A percentile compares a stretch with the other conserved stretches of the same genome.
Evolutionary conservation across 53 echinoderm and acorn worm genomes (phyloP).

Genomic region (Arbacia lixula): DNA sequence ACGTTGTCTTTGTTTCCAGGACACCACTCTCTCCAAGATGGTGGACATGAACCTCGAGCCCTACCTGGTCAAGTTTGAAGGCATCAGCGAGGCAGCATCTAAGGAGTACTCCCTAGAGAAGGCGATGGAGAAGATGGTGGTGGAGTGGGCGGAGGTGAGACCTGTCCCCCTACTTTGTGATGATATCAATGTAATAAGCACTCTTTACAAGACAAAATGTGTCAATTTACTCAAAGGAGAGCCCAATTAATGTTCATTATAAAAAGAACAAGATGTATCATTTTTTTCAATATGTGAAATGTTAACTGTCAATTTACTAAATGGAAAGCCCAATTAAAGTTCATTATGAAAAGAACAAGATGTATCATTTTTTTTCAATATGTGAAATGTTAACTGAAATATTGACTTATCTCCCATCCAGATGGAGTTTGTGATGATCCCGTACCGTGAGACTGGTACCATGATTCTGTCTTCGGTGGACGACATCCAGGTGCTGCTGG

Average conservation of each 20-base stretch:
- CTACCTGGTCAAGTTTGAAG: constrained; percentile 88
- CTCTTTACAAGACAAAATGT: too few relatives aligned
- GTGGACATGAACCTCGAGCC: constrained; percentile 96
- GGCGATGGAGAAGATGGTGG: constrained; percentile 97
- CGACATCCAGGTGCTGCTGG: constrained; percentile 95
- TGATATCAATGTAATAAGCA: too few relatives aligned
- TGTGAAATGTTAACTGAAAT: background rate
- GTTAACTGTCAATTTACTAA: too few relatives aligned
- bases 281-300: too few relatives aligned
- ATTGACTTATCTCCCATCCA: constrained; percentile 21
- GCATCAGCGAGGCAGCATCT: constrained; percentile 93
- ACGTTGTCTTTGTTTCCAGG: too few relatives aligned
- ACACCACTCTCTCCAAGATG: constrained; percentile 96
- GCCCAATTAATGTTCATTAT: too few relatives aligned
- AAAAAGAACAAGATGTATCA: too few relatives aligned
- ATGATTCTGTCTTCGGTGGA: constrained; percentile 96
- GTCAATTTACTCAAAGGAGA: too few relatives aligned
- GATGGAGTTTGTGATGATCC: constrained; percentile 98
- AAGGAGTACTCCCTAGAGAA: constrained; percentile 99
- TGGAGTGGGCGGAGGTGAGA: constrained; percentile 92
- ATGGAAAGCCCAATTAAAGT: too few relatives aligned
- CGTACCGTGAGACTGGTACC: constrained; percentile 97
- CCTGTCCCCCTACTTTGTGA: too few relatives aligned
- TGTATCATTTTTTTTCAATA: too few relatives aligned
- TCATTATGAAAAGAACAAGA: too few relatives aligned